Base-by-base conservation (phyloP, 2,888 invertebrate species). In the Apamea epomidion region DNA sequence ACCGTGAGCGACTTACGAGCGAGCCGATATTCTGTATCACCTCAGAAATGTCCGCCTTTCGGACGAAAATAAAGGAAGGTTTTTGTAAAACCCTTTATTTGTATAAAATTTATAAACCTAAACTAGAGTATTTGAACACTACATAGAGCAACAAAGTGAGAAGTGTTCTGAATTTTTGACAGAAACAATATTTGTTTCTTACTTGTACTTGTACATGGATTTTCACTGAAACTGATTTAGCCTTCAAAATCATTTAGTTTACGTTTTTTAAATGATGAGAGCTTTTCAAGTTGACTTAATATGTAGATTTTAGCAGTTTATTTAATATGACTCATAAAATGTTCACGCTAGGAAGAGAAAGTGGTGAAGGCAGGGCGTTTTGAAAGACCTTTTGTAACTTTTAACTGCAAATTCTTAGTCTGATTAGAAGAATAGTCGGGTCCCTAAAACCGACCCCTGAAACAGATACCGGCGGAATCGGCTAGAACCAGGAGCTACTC, bases 1-100 rank as follows among this genome's bases (percentile, higher is more conserved):
- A 92, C 92, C 95, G 94, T 93, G 92, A 82, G 83, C 82, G 85
- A 69, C 76, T 84, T 85, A 79, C 78, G 83, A 84, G 75, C 71
- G 37, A 54, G 25, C 76, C 32, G 60, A 60, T 45, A 77, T 72
- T 78, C 75, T n/a, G 65, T 70, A 62, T 74, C 69, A 73, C 69
- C 58, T 75, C 65, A 18, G 42, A 42, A 32, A 72, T 77, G 77
- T 81, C 65, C 67, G 58, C 60, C 68, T 81, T 75, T 16, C n/a
- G 6, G 16, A 64, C 64, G 14, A 65, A 76, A 72, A 81, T 76
- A 64, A 64, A 67, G 54, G 3, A 64, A 75, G 25, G 45, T 16
- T 54, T 67, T 60, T 21, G 8, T 69, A 32, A n/a, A 60, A 73
- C 21, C 4, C 48, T 60, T 72, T 42, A n/a, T 25, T 48, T 65